A percentile compares a stretch with the other conserved stretches of the same genome.
Conservation (phyloP, 1,140 invertebrate genomes). For the Magallana angulata region DNA sequence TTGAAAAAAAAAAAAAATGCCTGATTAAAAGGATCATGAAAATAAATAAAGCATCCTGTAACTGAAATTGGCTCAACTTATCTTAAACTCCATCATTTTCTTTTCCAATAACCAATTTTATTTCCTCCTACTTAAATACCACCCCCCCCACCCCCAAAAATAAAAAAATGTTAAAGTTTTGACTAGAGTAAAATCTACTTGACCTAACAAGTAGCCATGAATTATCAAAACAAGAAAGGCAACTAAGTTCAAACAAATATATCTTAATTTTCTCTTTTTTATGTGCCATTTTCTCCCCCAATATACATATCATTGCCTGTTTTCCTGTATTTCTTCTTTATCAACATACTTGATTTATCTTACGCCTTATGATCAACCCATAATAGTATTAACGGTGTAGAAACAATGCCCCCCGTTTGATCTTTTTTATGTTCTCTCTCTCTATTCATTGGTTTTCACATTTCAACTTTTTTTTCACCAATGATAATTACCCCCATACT, state of each 20-base stretch:
- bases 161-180: too few relatives aligned
- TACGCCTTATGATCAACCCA: not conserved
- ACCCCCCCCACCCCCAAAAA: too few relatives aligned
- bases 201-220: not conserved
- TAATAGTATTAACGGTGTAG: conserved; percentile 29
- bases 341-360: conserved; percentile 1
- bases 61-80: too few relatives aligned
- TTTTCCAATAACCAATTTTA: too few relatives aligned
- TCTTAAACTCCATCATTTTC: too few relatives aligned
- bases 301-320: not conserved
- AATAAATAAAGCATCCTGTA: too few relatives aligned
- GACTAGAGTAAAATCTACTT: not conserved
- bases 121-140: too few relatives aligned
- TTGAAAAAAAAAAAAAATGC: too few relatives aligned
- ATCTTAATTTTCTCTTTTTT: too few relatives aligned
- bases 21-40: too few relatives aligned
- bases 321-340: not conserved
- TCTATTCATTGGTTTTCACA: conserved; percentile 33
- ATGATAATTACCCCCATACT: conserved; percentile 24
- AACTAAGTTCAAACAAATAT: not conserved
- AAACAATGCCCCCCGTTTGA: conserved; percentile 17
- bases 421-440: conserved; percentile 18
- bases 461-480: conserved; percentile 8
- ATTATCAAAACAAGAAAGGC: not conserved
- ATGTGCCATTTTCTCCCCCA: not conserved